Evolutionary conservation across 2,797 vertebrate species (phyloP).

Genomic region (Valencia hispanica): DNA sequence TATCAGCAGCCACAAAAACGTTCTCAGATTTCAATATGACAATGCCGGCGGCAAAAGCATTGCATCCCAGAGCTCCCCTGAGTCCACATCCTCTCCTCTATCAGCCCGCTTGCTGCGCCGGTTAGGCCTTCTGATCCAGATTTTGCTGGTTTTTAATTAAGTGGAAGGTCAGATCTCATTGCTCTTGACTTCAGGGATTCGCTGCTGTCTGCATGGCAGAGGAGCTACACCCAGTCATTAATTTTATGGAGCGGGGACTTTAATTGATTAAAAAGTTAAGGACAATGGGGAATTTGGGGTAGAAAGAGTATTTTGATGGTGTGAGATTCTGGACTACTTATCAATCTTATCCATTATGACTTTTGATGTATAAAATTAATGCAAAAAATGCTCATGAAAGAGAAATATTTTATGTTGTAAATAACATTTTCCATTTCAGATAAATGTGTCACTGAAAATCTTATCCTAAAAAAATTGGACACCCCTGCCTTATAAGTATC

Average conservation of each 20-base stretch:
- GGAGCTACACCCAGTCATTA: slow-evolving; percentile 77
- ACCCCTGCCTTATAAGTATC: not conserved
- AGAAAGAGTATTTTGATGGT: slow-evolving; percentile 47
- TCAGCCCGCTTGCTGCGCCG: slow-evolving; percentile 47
- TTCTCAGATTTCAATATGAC: slow-evolving; percentile 79
- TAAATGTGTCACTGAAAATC: not conserved
- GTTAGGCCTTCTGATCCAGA: slow-evolving; percentile 74
- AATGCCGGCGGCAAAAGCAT: slow-evolving; percentile 80
- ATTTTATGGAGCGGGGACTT: slow-evolving; percentile 75
- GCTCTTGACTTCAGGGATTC: slow-evolving; percentile 77
- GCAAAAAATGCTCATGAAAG: not conserved
- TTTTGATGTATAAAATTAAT: not conserved
- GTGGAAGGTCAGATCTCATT: slow-evolving; percentile 81
- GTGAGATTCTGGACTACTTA: slow-evolving; percentile 28
- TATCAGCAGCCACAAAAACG: slow-evolving; percentile 44
- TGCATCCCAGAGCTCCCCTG: slow-evolving; percentile 61
- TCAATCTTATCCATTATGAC: slow-evolving; percentile 29
- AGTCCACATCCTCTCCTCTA: slow-evolving; percentile 53
- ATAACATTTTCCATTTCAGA: not conserved
- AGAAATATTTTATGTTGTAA: not conserved
- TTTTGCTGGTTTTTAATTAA: slow-evolving; percentile 84
- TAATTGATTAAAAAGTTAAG: slow-evolving; percentile 81
- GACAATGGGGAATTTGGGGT: slow-evolving; percentile 61
- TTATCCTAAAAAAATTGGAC: not conserved
- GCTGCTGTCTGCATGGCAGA: slow-evolving; percentile 73